Base-by-base conservation (phyloP, 2,113 vertebrate genomes). In the Melanerpes aurifrons region DNA sequence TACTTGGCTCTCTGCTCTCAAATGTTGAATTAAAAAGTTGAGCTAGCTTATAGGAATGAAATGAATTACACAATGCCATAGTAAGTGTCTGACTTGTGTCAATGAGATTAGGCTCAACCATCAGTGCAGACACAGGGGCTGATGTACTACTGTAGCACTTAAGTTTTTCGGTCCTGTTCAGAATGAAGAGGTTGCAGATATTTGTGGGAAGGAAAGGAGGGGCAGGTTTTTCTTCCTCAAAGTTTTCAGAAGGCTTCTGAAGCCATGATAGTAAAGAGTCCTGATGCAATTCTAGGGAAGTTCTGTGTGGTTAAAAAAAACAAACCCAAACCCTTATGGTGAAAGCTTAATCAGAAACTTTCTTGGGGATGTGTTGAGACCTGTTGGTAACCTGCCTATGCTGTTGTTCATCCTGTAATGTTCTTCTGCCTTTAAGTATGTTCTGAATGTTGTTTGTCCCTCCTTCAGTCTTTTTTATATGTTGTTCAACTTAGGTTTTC, bases 121-220 rank as follows among this genome's bases (percentile, higher is more conserved):
- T 35, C 21, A 29, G 9, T 84, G 78, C 37, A 24, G 8, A 57
- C 28, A 2, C 10, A 24, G 43, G 17, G 3, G 0, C 76, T 87
- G 64, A 4, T 45, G 29, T 88, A 68, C 14, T 94, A 71, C 21
- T 85, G 47, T 84, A 87, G 89, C 93, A 95, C 64, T 93, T 90
- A 63, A 63, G 2, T 28, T 84, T 71, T 62, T 62, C 15, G 59
- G 15, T 56, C 43, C 26, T 81, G 5, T 15, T 37, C 40, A 71
- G 75, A 89, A 57, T 26, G 54, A 59, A 48, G 87, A 81, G 8
- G 53, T 56, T n/a, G 29, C 31, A 21, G 25, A 11, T 82, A 26
- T 6, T 89, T 80, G 31, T 71, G 64, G 21, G 35, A 82, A 54
- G 32, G 26, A 19, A 79, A 12, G 19, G 15, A 84, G 67, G 56